phyloP scores from a whole-genome alignment of 2,113 vertebrate species.

The Neodontobutis hainanensis region DNA sequence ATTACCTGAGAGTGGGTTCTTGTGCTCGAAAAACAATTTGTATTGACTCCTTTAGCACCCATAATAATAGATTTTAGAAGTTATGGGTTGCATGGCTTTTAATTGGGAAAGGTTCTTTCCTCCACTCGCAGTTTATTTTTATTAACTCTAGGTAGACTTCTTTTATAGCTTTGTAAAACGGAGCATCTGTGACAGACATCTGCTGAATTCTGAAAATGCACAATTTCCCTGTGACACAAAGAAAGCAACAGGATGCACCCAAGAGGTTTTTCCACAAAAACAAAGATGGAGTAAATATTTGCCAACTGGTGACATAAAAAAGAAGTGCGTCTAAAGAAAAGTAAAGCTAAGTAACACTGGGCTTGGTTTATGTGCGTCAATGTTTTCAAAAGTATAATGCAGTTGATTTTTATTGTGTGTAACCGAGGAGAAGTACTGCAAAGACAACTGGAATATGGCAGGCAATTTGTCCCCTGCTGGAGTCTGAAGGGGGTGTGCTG shows the following conservation, averaged over 20 bases:
- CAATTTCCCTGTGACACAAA: background rate
- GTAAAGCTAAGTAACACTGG: too few relatives aligned
- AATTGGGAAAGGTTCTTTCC: background rate
- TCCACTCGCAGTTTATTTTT: background rate
- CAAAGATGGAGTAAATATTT: background rate
- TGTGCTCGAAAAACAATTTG: slow-evolving; percentile 20
- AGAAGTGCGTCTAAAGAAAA: background rate
- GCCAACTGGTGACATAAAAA: background rate
- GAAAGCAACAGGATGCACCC: slow-evolving; percentile 6
- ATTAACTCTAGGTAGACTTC: background rate
- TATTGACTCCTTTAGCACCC: background rate
- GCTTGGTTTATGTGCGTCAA: too few relatives aligned
- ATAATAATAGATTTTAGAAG: background rate
- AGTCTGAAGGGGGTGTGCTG: slow-evolving; percentile 4
- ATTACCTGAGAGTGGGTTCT: background rate
- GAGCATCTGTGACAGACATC: background rate
- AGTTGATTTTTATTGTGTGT: background rate
- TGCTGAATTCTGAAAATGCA: slow-evolving; percentile 10
- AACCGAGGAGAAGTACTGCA: background rate
- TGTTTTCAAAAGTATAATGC: too few relatives aligned
- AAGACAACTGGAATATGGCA: background rate
- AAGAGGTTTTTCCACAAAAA: background rate
- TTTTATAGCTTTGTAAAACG: background rate
- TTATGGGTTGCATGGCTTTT: background rate
- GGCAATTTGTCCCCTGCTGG: background rate